Evolutionary conservation across 2,113 vertebrate genomes (phyloP), one percentile per base, ranked within the genome.

Genomic region (Pogona vitticeps): DNA sequence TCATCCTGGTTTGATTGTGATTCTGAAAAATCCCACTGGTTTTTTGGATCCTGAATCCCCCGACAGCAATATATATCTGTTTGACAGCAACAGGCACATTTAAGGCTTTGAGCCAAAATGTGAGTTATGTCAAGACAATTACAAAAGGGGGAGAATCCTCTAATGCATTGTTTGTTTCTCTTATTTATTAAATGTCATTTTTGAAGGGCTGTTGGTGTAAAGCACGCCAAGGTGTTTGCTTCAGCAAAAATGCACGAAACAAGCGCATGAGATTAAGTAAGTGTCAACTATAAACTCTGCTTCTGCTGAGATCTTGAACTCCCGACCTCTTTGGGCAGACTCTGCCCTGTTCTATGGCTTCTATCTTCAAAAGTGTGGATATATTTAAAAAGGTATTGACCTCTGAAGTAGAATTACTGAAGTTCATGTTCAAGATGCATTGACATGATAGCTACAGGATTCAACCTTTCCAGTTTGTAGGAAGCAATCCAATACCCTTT

Each of bases 1-100:
- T 52, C 67, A 71, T 42, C 28, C 31, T n/a, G 36, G 67, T 65
- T 71, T 71, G 80, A 82, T 56, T 71, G 70, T 82, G 65, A 82
- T 82, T 82, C 67, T 71, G 46, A 82, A 82, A 82, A 82, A 82
- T 82, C 65, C 80, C 80, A 82, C 80, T 82, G n/a, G 67, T 42
- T 65, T 82, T 82, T 70, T 71, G 80, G 46, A 71, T 56, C 65
- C 46, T 70, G 71, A 82, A 82, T 82, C 80, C 80, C 71, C 71
- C 15, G 80, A 82, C 71, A 71, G 46, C 80, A 56, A 52, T 82
- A 56, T 82, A 56, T 58, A 82, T 71, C 26, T 82, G 71, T 82
- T 70, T 82, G 71, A 82, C 80, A 36, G 63, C 42, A 82, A 71
- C 31, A 82, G 20, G 42, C n/a, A 58, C 67, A 82, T 46, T 46